These are phyloP conservation scores for Platalea minor DNA, from an alignment of 2,797 vertebrate genomes.

Conservation along the genomic window DNA sequence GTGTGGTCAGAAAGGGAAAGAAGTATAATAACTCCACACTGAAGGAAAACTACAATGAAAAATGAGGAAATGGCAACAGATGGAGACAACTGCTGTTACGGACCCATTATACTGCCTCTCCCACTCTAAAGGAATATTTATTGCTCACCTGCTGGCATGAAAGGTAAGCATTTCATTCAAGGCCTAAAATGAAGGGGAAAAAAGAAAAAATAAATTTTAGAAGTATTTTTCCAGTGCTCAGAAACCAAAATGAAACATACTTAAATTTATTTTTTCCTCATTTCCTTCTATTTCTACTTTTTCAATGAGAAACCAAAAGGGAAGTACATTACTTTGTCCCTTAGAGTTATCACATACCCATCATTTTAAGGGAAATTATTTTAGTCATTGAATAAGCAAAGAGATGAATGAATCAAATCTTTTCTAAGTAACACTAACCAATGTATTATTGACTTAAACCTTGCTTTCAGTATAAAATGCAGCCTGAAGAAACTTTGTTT, in stretches of 20 bases:
- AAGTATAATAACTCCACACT: neutral
- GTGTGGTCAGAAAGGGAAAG: neutral
- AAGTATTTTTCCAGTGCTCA: neutral
- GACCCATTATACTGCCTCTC: neutral
- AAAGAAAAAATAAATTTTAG: neutral
- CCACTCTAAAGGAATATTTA: neutral
- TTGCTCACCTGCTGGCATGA: neutral
- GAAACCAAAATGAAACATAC: neutral
- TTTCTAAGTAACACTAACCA: neutral
- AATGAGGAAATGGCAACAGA: neutral
- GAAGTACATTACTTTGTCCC: neutral
- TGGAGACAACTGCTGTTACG: neutral
- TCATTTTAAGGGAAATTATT: neutral
- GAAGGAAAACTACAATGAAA: neutral
- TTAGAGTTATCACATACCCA: neutral
- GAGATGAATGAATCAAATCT: neutral
- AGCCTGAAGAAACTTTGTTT: neutral
- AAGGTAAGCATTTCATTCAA: neutral
- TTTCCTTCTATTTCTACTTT: neutral
- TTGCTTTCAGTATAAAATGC: neutral
- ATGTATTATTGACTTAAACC: neutral
- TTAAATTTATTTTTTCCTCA: neutral
- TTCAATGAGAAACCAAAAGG: neutral
- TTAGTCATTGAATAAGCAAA: neutral
- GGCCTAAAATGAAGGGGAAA: neutral